phyloP scores from a whole-genome alignment of 2,113 vertebrate genomes.

The Albula glossodonta region DNA sequence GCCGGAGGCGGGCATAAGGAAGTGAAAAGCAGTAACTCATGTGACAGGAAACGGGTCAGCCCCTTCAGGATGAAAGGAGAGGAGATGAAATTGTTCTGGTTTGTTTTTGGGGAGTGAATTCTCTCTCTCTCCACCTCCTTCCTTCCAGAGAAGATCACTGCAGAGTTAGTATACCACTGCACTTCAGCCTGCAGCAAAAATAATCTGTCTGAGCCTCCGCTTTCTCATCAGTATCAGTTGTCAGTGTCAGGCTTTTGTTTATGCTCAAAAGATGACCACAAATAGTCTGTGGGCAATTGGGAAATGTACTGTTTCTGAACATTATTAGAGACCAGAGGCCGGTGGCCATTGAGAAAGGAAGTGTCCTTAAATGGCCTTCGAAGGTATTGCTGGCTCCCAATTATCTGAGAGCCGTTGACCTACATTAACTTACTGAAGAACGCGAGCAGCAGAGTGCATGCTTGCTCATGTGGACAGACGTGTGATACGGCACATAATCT shows the following conservation, averaged over 20 bases:
- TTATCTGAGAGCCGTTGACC: neutral
- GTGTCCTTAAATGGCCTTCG: neutral
- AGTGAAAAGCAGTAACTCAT: constrained; percentile 10
- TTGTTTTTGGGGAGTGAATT: neutral
- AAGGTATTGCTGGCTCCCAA: neutral
- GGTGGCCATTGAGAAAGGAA: neutral
- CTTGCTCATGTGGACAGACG: neutral
- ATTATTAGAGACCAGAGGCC: neutral
- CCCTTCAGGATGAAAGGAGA: constrained; percentile 20
- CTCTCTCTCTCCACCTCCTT: neutral
- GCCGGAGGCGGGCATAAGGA: constrained; percentile 15
- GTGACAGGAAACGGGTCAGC: constrained; percentile 18
- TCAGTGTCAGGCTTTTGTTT: neutral
- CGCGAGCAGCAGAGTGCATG: too few species aligned
- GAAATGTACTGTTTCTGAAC: neutral
- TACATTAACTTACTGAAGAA: neutral
- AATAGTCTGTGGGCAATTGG: neutral
- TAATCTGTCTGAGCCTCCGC: neutral
- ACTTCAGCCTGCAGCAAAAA: neutral
- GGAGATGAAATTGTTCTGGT: constrained; percentile 15
- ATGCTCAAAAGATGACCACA: neutral
- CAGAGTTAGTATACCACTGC: neutral
- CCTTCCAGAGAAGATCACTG: neutral
- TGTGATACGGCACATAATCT: neutral
- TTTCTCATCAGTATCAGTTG: neutral